Evolutionary conservation across 2,113 vertebrate species (phyloP).

Genomic region (Ibidorhyncha struthersii): DNA sequence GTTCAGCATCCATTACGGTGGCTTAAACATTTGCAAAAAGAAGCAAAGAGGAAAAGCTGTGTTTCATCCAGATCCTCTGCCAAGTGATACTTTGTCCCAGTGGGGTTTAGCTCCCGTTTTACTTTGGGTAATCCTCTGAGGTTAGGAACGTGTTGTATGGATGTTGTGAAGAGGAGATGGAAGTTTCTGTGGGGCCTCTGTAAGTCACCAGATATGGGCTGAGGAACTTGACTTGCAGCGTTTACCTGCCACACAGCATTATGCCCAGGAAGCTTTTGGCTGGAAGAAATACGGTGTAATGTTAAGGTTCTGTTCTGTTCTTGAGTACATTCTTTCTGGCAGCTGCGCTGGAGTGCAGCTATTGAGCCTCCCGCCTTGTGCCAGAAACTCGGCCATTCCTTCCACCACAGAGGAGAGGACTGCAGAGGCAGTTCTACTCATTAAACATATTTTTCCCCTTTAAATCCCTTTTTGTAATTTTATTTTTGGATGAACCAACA

Average conservation of each 20-base stretch:
- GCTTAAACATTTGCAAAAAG: not conserved
- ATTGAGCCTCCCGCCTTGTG: constrained; percentile 47
- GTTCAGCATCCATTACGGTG: not conserved
- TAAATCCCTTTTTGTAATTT: constrained; percentile 61
- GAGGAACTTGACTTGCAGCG: constrained; percentile 12
- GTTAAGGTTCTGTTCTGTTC: constrained; percentile 25
- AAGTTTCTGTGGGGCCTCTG: not conserved
- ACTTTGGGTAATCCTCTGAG: not conserved
- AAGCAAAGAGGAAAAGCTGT: not conserved
- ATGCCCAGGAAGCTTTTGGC: constrained; percentile 47
- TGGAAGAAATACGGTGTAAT: constrained; percentile 53
- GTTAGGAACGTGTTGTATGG: not conserved
- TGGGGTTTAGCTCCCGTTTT: not conserved
- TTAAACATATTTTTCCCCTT: constrained; percentile 50
- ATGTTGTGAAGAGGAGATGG: not conserved
- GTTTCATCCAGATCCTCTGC: not conserved
- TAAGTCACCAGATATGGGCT: not conserved
- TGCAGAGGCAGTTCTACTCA: constrained; percentile 54
- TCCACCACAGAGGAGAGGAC: not conserved
- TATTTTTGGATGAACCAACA: constrained; percentile 38
- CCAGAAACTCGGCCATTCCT: constrained; percentile 49
- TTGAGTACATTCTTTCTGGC: constrained; percentile 60
- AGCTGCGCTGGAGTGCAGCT: constrained; percentile 59
- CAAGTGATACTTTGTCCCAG: not conserved
- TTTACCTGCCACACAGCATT: constrained; percentile 68